Base-by-base conservation (phyloP, 2,888 invertebrate species). In the Cyclophora albipunctata region DNA sequence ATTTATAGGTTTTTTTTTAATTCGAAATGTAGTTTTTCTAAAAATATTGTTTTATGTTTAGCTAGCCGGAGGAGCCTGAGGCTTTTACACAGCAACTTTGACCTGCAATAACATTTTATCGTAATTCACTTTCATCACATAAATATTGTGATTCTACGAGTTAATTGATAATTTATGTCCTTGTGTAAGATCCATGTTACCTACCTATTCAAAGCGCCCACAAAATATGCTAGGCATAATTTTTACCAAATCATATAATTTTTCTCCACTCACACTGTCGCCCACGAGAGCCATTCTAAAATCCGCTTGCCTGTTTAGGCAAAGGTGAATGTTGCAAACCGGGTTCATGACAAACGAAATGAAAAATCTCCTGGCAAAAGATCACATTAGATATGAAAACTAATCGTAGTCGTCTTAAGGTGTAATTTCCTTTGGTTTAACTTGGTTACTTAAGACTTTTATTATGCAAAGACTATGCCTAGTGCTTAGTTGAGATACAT, bases 301-400 rank as follows among this genome's bases (percentile, higher is more conserved):
- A 86, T 86, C 85, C 84, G 84, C 80, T 80, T 85, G 79, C 87
- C 87, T 71, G 78, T 83, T 85, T 81, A 84, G 87, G 87, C 73
- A 86, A 84, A 86, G 86, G 87, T 86, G 87, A 88, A 88, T 86
- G 87, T 86, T 84, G 85, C 78, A 80, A 80, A 81, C 69, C 59
- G 60, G 68, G 66, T 65, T 70, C 57, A 51, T 58, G 62, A 63
- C 57, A 55, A 66, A 63, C 58, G 58, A 68, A 67, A 62, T 48
- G 48, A 61, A 59, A 63, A 58, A 63, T 55, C 44, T 44, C 42
- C 34, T 20, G 34, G 43, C 34, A 20, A 6, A 7, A 34, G 6
- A 5, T 42, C 34, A 47, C 45, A 46, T 3, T 46, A 51, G 7
- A 67, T 50, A 65, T 47, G 50, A 42, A 50, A 34, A 50, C 52